Conservation (phyloP, 2,113 vertebrate species). For the Diadophis punctatus region DNA sequence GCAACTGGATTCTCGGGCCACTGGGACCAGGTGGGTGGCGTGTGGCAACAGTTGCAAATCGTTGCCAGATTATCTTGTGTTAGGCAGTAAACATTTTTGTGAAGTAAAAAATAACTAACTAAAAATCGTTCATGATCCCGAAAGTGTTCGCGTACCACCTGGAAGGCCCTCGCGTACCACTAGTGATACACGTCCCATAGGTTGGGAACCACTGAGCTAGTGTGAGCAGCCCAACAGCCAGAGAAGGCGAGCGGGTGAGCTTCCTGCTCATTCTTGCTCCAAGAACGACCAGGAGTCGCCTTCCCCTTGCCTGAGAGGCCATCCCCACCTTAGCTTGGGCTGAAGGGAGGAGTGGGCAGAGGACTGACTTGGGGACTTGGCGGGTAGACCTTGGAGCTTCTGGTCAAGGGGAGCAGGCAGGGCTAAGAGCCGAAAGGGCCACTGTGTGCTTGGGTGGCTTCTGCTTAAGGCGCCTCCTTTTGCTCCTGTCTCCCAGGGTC, state of each 20-base stretch:
- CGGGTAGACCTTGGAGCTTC: background rate
- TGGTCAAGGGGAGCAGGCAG: background rate
- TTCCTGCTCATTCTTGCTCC: background rate
- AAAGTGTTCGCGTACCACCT: too few species aligned
- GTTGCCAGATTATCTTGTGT: too few species aligned
- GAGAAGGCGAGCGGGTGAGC: background rate
- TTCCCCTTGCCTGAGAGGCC: background rate
- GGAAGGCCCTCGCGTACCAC: too few species aligned
- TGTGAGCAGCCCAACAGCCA: background rate
- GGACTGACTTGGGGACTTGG: background rate
- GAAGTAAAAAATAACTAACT: too few species aligned
- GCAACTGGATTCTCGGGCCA: too few species aligned
- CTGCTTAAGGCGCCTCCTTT: background rate
- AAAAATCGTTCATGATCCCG: too few species aligned
- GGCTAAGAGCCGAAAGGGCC: background rate
- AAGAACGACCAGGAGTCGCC: background rate
- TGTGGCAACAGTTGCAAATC: too few species aligned
- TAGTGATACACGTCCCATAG: too few species aligned
- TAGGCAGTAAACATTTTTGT: too few species aligned
- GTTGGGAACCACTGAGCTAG: too few species aligned
- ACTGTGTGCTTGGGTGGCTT: background rate
- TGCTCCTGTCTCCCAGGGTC: conserved; percentile 59
- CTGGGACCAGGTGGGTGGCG: too few species aligned
- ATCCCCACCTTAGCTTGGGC: background rate
- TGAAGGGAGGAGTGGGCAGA: background rate